Conservation (phyloP, 2,797 vertebrate species). For the Myiotriccus ornatus region DNA sequence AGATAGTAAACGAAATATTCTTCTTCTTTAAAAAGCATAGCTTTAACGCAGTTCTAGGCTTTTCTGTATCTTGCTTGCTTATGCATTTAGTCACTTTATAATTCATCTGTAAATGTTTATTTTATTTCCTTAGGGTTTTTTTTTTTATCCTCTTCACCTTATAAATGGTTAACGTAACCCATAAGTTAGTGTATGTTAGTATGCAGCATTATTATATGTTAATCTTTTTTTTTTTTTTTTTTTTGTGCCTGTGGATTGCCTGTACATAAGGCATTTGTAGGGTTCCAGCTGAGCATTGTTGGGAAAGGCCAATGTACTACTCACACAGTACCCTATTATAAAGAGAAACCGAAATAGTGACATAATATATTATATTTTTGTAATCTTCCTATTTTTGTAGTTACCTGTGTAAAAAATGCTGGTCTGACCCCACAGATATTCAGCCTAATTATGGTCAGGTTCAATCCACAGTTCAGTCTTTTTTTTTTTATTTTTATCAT, state of each 20-base stretch:
- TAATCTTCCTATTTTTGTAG: conserved; percentile 82
- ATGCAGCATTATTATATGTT: conserved; percentile 75
- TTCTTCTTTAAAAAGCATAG: conserved; percentile 68
- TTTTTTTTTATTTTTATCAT: conserved; percentile 25
- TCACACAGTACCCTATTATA: conserved; percentile 60
- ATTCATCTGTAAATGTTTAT: conserved; percentile 79
- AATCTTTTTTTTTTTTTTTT: conserved; percentile 19
- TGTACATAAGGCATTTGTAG: conserved; percentile 66
- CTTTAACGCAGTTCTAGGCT: conserved; percentile 78
- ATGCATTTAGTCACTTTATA: conserved; percentile 93
- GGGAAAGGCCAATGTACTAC: conserved; percentile 64
- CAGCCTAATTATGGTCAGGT: conserved; percentile 71
- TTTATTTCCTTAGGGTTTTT: conserved; percentile 69
- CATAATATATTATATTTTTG: conserved; percentile 82
- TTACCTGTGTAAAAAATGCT: conserved; percentile 79
- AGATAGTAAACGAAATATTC: conserved; percentile 60
- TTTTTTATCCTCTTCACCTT: conserved; percentile 82
- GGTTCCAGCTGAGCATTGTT: conserved; percentile 66
- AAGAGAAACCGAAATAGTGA: conserved; percentile 71
- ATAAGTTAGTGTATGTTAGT: conserved; percentile 75
- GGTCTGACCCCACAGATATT: conserved; percentile 64
- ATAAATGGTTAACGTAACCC: conserved; percentile 77
- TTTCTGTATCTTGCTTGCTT: conserved; percentile 83
- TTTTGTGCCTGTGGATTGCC: conserved; percentile 77
- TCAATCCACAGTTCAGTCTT: conserved; percentile 76